Base-by-base conservation (phyloP, 2,113 vertebrate genomes). In the Chamaetylas fuelleborni region DNA sequence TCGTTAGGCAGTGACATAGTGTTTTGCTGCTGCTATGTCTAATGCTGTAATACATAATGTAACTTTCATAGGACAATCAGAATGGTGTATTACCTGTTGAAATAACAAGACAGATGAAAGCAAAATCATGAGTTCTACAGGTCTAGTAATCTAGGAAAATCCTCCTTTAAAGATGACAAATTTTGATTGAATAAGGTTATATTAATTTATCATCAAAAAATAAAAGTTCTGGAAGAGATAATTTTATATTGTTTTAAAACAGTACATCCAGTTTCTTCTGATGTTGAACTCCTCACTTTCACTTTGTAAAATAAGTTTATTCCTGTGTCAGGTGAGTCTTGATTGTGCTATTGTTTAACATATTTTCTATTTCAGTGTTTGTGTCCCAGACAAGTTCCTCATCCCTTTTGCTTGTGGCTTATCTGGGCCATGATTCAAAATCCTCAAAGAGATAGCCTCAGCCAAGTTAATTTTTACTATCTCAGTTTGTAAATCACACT, bases 401-500 rank as follows among this genome's bases (percentile, higher is more conserved):
- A 64, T 79, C n/a, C 9, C 18, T 90, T 61, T 85, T 56, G 36
- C 25, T 85, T 88, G 36, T 87, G 29, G 42, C 47, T 94, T 94
- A 66, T 95, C 45, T 91, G 80, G 53, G 53, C 22, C 19, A 28
- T 77, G 50, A 91, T 93, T 96, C 70, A 86, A 71, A 97, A 92
- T 74, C 62, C 71, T 86, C 69, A 87, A 40, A 96, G 60, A 80
- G 18, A 48, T 38, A 85, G 25, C 36, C 62, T 86, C 24, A 76
- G 67, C 67, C 48, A 81, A 79, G 50, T 86, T 96, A 4, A 17
- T 77, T 95, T 96, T 93, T 96, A 61, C 56, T 40, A 86, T 79
- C 17, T 60, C 58, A 45, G 88, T 96, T 90, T 93, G 83, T 89
- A 93, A 97, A 81, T 45, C 92, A 89, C 36, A 31, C 58, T 81